phyloP scores from a whole-genome alignment of 1,140 invertebrate species.

The Xylocopa sonorina region DNA sequence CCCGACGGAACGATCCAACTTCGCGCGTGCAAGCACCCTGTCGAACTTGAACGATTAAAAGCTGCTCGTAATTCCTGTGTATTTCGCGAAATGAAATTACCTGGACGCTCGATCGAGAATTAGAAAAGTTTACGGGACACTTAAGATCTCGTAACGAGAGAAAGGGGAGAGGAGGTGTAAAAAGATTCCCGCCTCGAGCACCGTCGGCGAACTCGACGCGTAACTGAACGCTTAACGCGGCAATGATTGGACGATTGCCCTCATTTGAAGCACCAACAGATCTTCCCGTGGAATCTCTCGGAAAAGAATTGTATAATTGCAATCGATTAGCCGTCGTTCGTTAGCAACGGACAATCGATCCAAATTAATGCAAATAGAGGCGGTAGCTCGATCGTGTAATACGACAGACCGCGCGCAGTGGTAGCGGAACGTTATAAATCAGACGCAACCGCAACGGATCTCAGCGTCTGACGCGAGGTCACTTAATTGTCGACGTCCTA shows the following conservation, averaged over 20 bases:
- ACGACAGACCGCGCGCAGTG: background rate
- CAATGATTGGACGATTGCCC: background rate
- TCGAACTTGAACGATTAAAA: background rate
- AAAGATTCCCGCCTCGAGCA: too few species aligned
- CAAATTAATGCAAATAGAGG: conserved; percentile 48
- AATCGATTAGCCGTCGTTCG: conserved; percentile 22
- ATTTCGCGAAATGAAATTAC: too few species aligned
- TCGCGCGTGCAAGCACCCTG: background rate
- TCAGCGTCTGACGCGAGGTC: conserved; percentile 32
- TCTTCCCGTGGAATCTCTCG: background rate
- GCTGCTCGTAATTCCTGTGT: too few species aligned
- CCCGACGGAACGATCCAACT: background rate
- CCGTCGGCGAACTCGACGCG: too few species aligned
- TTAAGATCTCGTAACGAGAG: too few species aligned
- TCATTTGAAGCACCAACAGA: too few species aligned
- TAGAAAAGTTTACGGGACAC: background rate
- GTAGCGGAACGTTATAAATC: conserved; percentile 44
- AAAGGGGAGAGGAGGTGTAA: too few species aligned
- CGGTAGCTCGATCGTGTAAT: conserved; percentile 29
- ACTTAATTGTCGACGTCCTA: conserved; percentile 30
- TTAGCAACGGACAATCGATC: conserved; percentile 15
- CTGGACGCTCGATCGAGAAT: background rate
- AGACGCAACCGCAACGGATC: conserved; percentile 36
- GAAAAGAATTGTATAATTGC: conserved; percentile 16
- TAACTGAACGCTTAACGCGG: background rate